These are phyloP conservation scores for Pachycephus smyrnensis DNA, from an alignment of 2,888 invertebrate genomes.

Conservation along the genomic window DNA sequence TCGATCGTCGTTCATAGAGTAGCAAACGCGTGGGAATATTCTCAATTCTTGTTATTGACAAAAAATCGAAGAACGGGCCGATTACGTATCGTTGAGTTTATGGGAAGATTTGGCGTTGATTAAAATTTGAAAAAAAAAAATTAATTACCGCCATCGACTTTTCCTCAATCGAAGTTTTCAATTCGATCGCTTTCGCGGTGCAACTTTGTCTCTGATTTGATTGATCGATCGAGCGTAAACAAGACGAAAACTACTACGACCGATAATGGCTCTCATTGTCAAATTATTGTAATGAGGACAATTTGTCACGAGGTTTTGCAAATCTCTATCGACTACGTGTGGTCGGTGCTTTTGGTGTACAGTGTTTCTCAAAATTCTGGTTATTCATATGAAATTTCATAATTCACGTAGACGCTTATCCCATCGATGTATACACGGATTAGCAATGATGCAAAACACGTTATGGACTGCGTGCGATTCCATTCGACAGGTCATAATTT, in stretches of 20 bases:
- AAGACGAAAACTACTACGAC: background rate
- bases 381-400: background rate
- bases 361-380: background rate
- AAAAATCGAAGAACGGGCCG: too few species aligned
- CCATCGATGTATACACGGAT: background rate
- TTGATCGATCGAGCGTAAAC: background rate
- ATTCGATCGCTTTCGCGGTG: background rate
- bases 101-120: background rate
- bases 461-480: background rate
- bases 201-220: background rate
- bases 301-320: background rate
- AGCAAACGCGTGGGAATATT: background rate
- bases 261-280: background rate
- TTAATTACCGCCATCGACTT: too few species aligned
- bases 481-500: background rate
- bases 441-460: background rate
- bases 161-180: background rate
- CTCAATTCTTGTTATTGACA: too few species aligned
- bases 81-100: too few species aligned
- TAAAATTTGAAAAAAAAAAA: background rate
- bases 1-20: background rate
- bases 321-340: background rate
- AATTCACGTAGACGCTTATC: background rate
- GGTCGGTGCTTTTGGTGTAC: background rate
- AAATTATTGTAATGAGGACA: background rate